Percentiles rank a stretch among this genome's conserved stretches.
Evolutionary conservation across 2,888 invertebrate genomes (phyloP).

Genomic region (Sarcophaga subvicina): DNA sequence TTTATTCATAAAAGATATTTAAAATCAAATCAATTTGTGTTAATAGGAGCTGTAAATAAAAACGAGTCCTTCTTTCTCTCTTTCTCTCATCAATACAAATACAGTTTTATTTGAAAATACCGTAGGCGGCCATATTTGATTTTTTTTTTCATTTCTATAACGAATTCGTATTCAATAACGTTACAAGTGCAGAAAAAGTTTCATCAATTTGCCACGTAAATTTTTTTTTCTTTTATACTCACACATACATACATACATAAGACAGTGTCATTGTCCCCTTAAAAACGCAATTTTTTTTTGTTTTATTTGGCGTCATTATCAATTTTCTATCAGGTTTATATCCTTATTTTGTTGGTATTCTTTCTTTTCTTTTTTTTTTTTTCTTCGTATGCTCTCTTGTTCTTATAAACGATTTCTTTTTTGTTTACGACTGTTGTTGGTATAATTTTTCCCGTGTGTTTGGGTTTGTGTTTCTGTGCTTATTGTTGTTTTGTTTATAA

Average conservation of each 20-base stretch:
- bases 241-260: conserved; percentile 9
- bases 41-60: no score
- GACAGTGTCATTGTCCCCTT: conserved; percentile 70
- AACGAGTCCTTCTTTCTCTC: no score
- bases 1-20: no score
- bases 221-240: no score
- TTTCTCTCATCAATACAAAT: no score
- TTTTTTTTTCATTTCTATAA: no score
- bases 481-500: background rate
- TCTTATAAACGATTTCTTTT: conserved; percentile 25
- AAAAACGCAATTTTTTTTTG: background rate
- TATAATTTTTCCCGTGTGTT: conserved; percentile 11
- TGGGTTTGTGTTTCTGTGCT: conserved; percentile 16
- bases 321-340: conserved; percentile 48
- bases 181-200: no score
- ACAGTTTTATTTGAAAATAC: no score
- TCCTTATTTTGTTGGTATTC: conserved; percentile 41
- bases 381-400: conserved; percentile 3
- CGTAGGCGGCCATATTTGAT: no score
- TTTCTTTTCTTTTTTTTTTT: conserved; percentile 53
- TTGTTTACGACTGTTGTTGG: conserved; percentile 29
- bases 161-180: no score
- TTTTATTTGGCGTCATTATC: conserved; percentile 18
- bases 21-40: no score
- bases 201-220: no score